Percentiles rank a stretch among this genome's conserved stretches.
phyloP scores from a whole-genome alignment of 1,140 invertebrate species.

The Nautilus pompilius region DNA sequence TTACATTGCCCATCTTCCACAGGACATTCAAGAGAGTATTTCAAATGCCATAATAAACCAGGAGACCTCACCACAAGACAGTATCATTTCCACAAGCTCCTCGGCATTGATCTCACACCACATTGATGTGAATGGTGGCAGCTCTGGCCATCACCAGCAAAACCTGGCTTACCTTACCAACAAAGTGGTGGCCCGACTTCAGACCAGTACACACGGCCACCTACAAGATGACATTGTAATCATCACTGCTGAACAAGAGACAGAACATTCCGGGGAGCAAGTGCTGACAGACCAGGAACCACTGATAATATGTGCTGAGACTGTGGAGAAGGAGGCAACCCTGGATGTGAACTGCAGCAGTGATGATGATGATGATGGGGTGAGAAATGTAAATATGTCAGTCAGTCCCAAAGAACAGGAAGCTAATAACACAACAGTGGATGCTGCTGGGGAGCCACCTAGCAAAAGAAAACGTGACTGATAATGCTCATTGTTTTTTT shows the following conservation, averaged over 20 bases:
- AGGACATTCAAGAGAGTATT: background rate
- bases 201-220: background rate
- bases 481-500: too few species aligned
- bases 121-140: too few species aligned
- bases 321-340: background rate
- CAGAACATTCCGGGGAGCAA: background rate
- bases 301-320: background rate
- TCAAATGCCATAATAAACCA: slow-evolving; percentile 18
- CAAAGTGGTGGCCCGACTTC: background rate
- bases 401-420: too few species aligned
- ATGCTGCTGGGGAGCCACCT: too few species aligned
- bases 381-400: too few species aligned
- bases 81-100: too few species aligned
- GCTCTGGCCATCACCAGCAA: background rate
- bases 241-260: background rate
- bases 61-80: too few species aligned
- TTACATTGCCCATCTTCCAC: background rate
- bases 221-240: slow-evolving; percentile 2
- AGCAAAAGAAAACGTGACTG: too few species aligned
- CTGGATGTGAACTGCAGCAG: background rate
- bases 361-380: background rate
- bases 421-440: too few species aligned
- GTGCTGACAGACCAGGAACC: background rate
- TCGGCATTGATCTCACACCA: too few species aligned
- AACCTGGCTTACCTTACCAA: background rate